A percentile compares a stretch with the other conserved stretches of the same genome.
Conservation (phyloP, 2,113 vertebrate species). For the Mobula birostris region DNA sequence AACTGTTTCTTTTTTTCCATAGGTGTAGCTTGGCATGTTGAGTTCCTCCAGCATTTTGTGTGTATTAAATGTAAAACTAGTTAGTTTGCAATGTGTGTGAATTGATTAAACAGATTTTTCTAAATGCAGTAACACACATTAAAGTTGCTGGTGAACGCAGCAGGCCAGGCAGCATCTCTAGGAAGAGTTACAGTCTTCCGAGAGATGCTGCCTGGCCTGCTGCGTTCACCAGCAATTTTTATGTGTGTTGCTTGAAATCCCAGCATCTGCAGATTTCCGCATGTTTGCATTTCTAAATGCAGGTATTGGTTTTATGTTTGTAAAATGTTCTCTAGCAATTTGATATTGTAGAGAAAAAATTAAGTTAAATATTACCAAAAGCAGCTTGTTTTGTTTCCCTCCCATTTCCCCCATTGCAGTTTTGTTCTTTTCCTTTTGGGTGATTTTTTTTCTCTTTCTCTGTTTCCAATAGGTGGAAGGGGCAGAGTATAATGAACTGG, state of each 20-base stretch:
- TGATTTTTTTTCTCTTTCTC: not conserved
- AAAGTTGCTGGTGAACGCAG: no score
- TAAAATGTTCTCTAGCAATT: not conserved
- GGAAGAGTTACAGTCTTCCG: no score
- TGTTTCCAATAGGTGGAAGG: constrained; percentile 64
- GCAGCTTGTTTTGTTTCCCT: constrained; percentile 39
- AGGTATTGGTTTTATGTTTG: not conserved
- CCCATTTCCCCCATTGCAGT: not conserved
- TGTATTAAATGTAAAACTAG: no score
- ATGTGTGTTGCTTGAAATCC: not conserved
- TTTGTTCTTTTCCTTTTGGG: not conserved
- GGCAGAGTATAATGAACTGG: constrained; percentile 70
- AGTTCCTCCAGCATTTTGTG: no score
- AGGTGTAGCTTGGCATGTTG: no score
- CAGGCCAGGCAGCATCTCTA: no score
- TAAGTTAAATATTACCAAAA: not conserved
- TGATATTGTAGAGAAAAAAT: not conserved
- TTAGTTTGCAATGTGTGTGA: no score
- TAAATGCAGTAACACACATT: no score
- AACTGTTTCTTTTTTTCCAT: no score
- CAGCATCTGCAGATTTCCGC: not conserved
- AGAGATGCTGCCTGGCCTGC: no score
- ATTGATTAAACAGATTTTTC: no score
- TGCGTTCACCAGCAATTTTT: no score
- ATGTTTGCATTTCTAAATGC: not conserved